Percentiles rank a stretch among this genome's conserved stretches.
Evolutionary conservation across 2,113 vertebrate genomes (phyloP).

Genomic region (Lophura nycthemera): DNA sequence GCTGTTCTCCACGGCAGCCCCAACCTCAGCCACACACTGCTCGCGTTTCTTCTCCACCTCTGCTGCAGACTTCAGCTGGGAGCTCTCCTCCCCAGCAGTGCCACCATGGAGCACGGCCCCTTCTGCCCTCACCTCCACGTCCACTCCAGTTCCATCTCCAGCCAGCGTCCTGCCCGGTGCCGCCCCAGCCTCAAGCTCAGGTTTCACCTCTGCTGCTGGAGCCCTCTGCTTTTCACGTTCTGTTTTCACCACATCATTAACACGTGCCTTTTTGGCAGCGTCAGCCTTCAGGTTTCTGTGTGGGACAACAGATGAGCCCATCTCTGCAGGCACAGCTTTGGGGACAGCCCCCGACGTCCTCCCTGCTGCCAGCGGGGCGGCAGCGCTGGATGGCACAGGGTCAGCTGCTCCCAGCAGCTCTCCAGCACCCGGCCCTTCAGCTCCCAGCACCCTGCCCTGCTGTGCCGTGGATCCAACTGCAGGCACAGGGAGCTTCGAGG

Average conservation of each 20-base stretch:
- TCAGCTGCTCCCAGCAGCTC: background rate
- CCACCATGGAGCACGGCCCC: background rate
- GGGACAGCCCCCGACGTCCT: background rate
- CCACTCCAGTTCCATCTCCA: background rate
- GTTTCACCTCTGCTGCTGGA: background rate
- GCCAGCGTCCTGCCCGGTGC: rapidly evolving
- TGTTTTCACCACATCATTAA: background rate
- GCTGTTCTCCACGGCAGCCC: background rate
- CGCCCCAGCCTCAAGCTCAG: rapidly evolving
- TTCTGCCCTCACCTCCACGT: background rate
- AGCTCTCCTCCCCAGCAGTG: background rate
- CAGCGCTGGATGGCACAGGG: background rate
- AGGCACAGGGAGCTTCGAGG: background rate
- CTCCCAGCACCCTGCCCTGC: background rate
- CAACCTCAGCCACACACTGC: background rate
- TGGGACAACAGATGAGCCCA: background rate
- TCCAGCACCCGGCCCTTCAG: background rate
- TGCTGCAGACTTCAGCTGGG: background rate
- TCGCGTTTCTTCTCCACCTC: constrained; percentile 22
- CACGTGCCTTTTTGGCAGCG: background rate
- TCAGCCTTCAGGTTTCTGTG: background rate
- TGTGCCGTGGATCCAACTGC: background rate
- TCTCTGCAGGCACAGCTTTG: background rate
- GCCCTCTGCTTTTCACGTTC: rapidly evolving
- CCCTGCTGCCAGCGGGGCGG: background rate